Conservation (phyloP, 2,797 vertebrate species). For the Chelmon rostratus region DNA sequence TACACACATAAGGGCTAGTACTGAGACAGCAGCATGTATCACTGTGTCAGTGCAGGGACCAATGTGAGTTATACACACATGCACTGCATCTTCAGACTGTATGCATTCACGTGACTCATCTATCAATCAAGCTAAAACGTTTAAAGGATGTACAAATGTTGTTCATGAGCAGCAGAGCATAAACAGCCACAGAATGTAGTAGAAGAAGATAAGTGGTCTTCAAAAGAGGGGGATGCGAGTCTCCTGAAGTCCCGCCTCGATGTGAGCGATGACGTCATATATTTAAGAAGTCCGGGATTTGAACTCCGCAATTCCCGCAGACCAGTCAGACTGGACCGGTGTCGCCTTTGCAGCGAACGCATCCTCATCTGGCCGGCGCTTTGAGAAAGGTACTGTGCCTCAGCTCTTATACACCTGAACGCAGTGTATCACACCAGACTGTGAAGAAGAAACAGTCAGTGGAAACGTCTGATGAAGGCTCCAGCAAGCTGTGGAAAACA, state of each 20-base stretch:
- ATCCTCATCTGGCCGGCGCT: slow-evolving; percentile 16
- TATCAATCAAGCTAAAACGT: not conserved
- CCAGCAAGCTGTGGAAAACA: not conserved
- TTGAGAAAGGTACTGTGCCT: slow-evolving; percentile 39
- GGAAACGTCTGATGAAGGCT: not conserved
- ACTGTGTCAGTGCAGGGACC: not conserved
- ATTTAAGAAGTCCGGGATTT: slow-evolving; percentile 42
- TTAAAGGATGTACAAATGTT: too few relatives aligned
- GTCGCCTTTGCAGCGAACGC: not conserved
- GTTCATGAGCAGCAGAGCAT: not conserved
- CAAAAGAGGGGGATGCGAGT: not conserved
- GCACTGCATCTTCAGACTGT: not conserved
- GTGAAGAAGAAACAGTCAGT: not conserved
- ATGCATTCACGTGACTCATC: not conserved
- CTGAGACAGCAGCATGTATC: not conserved
- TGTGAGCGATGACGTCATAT: slow-evolving; percentile 63
- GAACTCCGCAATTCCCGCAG: slow-evolving; percentile 15
- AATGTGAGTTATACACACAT: not conserved
- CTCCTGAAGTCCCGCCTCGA: slow-evolving; percentile 42
- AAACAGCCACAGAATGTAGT: not conserved
- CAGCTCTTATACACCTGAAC: not conserved
- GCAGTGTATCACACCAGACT: not conserved
- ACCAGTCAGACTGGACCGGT: not conserved
- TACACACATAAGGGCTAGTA: not conserved
- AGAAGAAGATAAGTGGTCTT: not conserved